These are phyloP conservation scores for Dicranocentrus wangi DNA, from an alignment of 2,888 invertebrate genomes.

Conservation along the genomic window DNA sequence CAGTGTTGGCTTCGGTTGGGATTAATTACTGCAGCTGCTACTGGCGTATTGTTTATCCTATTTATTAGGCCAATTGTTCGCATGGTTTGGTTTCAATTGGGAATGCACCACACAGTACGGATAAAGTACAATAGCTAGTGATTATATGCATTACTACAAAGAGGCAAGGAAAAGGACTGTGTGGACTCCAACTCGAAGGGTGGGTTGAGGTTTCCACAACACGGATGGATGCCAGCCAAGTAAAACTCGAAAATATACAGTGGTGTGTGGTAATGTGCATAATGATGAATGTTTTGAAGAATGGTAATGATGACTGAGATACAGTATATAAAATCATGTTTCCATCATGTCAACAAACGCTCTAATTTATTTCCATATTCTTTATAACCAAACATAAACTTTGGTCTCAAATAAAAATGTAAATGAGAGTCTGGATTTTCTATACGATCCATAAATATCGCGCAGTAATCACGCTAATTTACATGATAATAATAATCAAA, in stretches of 20 bases:
- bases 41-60: neutral
- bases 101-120: too few species aligned
- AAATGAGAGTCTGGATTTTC: neutral
- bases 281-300: too few species aligned
- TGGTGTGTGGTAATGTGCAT: too few species aligned
- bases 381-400: constrained; percentile 23
- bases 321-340: neutral
- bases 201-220: too few species aligned
- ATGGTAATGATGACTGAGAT: neutral
- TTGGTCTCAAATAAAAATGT: constrained; percentile 25
- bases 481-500: constrained; percentile 24
- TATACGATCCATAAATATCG: neutral
- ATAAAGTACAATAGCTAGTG: too few species aligned
- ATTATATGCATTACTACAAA: too few species aligned
- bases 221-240: too few species aligned
- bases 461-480: constrained; percentile 10
- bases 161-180: too few species aligned
- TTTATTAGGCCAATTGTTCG: constrained; percentile 1
- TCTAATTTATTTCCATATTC: constrained; percentile 38
- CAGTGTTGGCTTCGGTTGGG: neutral
- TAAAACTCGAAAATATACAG: too few species aligned
- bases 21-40: constrained; percentile 13
- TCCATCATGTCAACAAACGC: constrained; percentile 10
- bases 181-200: too few species aligned
- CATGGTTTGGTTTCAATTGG: neutral